A percentile compares a stretch with the other conserved stretches of the same genome.
phyloP scores from a whole-genome alignment of 92 coral and sea anemone genomes.

The Meandrina meandrites region DNA sequence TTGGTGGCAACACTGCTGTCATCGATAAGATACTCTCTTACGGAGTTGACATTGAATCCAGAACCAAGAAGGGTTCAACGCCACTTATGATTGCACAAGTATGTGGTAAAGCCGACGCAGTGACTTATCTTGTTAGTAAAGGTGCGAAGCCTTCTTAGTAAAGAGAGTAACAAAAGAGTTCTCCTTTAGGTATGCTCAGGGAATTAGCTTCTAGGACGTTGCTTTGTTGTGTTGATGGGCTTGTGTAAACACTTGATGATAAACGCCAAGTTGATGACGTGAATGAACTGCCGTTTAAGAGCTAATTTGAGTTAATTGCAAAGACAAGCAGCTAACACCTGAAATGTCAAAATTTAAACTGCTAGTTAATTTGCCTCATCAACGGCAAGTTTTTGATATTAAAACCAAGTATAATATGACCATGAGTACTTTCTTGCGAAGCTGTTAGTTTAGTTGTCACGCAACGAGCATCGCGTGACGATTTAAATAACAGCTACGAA shows the following conservation, averaged over 20 bases:
- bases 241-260: no score
- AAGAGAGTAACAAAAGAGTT: background rate
- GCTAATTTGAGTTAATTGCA: no score
- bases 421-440: no score
- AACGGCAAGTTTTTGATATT: no score
- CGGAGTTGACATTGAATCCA: conserved; percentile 11
- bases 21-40: conserved; percentile 18
- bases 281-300: no score
- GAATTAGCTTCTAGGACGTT: background rate
- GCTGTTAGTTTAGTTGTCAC: no score
- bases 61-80: background rate
- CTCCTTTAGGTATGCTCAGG: background rate
- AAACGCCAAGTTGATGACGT: no score
- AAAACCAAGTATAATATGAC: no score
- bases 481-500: no score
- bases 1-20: background rate
- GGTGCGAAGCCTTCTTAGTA: background rate
- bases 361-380: no score
- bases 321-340: background rate
- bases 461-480: no score
- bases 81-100: background rate
- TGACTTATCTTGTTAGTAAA: background rate
- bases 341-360: no score
- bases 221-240: background rate
- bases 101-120: background rate